Evolutionary conservation across 2,113 vertebrate genomes (phyloP).

Genomic region (Ammodytes marinus): DNA sequence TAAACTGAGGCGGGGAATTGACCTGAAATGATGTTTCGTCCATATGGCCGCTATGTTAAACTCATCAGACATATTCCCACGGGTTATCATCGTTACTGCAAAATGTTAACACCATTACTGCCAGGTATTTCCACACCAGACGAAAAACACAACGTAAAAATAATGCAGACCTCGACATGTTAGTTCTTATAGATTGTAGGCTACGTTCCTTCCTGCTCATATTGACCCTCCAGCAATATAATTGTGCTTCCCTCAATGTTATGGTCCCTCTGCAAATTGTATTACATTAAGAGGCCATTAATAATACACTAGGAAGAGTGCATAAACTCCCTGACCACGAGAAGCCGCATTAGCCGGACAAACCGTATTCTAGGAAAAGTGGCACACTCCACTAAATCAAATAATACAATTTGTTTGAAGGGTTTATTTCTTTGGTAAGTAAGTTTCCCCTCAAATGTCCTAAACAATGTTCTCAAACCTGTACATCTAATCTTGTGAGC

Average conservation of each 20-base stretch:
- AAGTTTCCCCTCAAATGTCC: not conserved
- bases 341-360: conserved; percentile 1
- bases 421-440: not conserved
- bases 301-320: conserved; percentile 58
- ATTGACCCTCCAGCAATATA: conserved; percentile 16
- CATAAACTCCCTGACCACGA: conserved; percentile 19
- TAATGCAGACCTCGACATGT: not conserved
- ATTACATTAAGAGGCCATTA: conserved; percentile 59
- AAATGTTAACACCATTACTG: conserved; percentile 34
- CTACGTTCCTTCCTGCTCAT: conserved; percentile 10
- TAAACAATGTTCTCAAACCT: not conserved
- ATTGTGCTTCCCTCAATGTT: conserved; percentile 12
- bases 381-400: not conserved
- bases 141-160: conserved; percentile 1
- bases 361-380: conserved; percentile 5
- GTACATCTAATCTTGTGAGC: conserved; percentile 23
- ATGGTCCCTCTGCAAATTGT: conserved; percentile 23
- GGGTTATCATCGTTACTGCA: conserved; percentile 38
- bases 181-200: conserved; percentile 3
- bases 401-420: not conserved
- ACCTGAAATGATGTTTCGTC: conserved; percentile 52
- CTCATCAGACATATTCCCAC: conserved; percentile 47
- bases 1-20: conserved; percentile 40
- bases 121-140: conserved; percentile 24
- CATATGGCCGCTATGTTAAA: conserved; percentile 53